These are phyloP conservation scores for Orestias chungarensis DNA, from an alignment of 2,797 vertebrate species.

Conservation along the genomic window DNA sequence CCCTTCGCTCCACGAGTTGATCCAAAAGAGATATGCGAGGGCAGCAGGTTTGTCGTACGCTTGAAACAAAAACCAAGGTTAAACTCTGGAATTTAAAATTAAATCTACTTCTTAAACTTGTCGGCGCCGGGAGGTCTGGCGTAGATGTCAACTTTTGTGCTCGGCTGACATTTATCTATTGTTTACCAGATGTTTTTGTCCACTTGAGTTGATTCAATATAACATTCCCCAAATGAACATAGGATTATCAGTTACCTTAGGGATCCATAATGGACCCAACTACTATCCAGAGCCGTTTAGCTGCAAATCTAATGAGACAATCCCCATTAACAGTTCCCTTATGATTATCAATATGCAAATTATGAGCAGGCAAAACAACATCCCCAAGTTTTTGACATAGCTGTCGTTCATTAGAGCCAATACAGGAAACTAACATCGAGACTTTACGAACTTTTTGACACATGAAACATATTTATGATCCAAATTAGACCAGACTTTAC, in stretches of 20 bases:
- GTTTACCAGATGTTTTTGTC: too few relatives aligned
- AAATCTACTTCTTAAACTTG: background rate
- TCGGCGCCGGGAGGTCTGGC: background rate
- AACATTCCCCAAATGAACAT: background rate
- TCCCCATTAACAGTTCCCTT: too few relatives aligned
- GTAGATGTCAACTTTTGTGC: background rate
- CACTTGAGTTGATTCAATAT: background rate
- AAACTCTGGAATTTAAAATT: conserved; percentile 6
- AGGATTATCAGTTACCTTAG: background rate
- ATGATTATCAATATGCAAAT: background rate
- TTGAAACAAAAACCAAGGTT: background rate
- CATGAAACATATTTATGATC: background rate
- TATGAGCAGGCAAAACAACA: background rate
- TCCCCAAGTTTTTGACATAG: too few relatives aligned
- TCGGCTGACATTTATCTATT: background rate
- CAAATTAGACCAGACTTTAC: background rate
- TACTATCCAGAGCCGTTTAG: background rate
- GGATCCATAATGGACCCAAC: background rate
- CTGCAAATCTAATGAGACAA: background rate
- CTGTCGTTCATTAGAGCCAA: too few relatives aligned
- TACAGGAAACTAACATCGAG: too few relatives aligned
- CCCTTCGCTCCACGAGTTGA: background rate
- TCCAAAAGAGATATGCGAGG: background rate
- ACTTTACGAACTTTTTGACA: background rate
- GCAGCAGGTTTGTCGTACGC: conserved; percentile 40